Evolutionary conservation across 2,797 vertebrate species (phyloP).

Genomic region (Macropodus opercularis): DNA sequence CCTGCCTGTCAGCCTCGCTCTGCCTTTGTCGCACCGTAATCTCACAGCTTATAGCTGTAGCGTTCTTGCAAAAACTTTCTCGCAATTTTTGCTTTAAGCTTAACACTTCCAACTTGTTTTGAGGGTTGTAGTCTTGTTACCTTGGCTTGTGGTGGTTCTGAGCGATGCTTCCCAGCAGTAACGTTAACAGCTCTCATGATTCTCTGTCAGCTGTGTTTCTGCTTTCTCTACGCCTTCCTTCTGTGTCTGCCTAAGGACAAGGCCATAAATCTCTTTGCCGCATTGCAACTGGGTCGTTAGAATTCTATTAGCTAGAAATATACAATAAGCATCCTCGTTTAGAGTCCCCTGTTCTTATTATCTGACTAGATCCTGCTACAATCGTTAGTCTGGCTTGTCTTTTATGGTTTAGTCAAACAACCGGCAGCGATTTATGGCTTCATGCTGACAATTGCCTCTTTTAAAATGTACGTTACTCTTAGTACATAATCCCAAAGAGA

Average conservation of each 20-base stretch:
- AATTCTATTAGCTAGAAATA: slow-evolving; percentile 77
- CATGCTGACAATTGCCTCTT: slow-evolving; percentile 41
- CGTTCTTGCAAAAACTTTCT: not conserved
- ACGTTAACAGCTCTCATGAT: slow-evolving; percentile 38
- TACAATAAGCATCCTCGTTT: slow-evolving; percentile 66
- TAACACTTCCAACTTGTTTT: slow-evolving; percentile 9
- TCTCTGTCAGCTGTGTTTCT: slow-evolving; percentile 25
- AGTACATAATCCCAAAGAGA: slow-evolving; percentile 10
- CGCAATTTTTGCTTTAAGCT: slow-evolving; percentile 7
- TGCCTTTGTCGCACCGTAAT: slow-evolving; percentile 1
- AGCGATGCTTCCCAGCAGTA: slow-evolving; percentile 13
- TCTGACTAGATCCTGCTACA: slow-evolving; percentile 52
- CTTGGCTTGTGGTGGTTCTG: slow-evolving; percentile 13
- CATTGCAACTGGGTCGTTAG: slow-evolving; percentile 60
- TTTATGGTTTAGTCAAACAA: slow-evolving; percentile 64
- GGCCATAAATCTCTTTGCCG: slow-evolving; percentile 62
- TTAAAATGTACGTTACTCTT: slow-evolving; percentile 49
- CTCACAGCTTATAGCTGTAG: too few relatives aligned
- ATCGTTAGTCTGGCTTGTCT: slow-evolving; percentile 40
- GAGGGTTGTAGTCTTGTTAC: slow-evolving; percentile 3
- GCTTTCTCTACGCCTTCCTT: slow-evolving; percentile 8
- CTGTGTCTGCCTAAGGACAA: slow-evolving; percentile 33
- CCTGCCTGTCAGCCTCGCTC: slow-evolving; percentile 14
- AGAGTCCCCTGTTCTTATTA: slow-evolving; percentile 54
- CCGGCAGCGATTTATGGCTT: slow-evolving; percentile 40